Percentiles rank a stretch among this genome's conserved stretches.
Evolutionary conservation across 1,140 invertebrate genomes (phyloP).

Genomic region (Lasioglossum albipes): DNA sequence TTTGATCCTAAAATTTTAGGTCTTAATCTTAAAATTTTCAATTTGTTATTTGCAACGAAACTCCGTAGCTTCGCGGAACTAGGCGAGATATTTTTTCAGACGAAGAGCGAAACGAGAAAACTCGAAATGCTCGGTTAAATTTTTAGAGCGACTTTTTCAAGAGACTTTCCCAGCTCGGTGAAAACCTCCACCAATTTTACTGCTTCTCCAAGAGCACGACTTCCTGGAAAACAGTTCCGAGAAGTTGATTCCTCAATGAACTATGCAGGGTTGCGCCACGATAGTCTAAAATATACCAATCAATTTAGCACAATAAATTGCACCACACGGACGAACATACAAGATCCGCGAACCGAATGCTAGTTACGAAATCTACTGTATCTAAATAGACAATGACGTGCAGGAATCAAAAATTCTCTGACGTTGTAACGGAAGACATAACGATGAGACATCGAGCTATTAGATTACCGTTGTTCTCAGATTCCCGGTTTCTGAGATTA

Average conservation of each 20-base stretch:
- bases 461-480: neutral
- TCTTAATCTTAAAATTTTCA: no score
- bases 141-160: neutral
- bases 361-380: neutral
- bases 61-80: no score
- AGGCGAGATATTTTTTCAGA: neutral
- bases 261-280: neutral
- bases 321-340: neutral
- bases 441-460: no score
- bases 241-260: neutral
- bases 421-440: no score
- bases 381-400: neutral
- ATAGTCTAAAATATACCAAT: neutral
- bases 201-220: neutral
- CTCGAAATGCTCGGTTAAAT: neutral
- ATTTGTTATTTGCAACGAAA: no score
- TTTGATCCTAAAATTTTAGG: no score
- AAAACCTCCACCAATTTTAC: neutral
- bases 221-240: neutral
- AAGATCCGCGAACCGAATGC: neutral
- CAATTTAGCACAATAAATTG: neutral
- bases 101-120: neutral
- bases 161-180: neutral
- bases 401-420: neutral
- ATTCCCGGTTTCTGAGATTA: neutral